Conservation (phyloP, 2,888 invertebrate genomes). For the Tinea pellionella region DNA sequence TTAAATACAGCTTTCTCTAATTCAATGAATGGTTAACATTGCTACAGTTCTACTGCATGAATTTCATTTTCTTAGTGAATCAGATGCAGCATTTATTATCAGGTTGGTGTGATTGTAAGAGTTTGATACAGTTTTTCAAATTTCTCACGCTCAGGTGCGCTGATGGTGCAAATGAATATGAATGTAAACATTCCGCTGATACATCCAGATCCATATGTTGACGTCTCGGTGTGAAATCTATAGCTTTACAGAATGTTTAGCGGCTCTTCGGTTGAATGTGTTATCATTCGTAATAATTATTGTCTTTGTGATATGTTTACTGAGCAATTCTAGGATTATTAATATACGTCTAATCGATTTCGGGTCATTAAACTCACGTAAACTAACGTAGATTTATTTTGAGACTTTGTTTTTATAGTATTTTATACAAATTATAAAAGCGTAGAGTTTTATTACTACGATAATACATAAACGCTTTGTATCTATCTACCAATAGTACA, state of each 20-base stretch:
- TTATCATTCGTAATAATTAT: conserved; percentile 70
- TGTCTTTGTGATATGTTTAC: conserved; percentile 64
- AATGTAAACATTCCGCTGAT: conserved; percentile 55
- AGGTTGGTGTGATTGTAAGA: conserved; percentile 34
- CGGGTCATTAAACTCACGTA: conserved; percentile 1
- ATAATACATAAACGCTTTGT: background rate
- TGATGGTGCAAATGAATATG: conserved; percentile 63
- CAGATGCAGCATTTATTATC: conserved; percentile 20
- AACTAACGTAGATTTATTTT: background rate
- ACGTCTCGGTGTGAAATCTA: conserved; percentile 67
- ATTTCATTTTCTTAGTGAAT: conserved; percentile 21
- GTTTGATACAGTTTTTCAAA: conserved; percentile 45
- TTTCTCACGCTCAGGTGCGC: conserved; percentile 50
- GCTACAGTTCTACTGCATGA: conserved; percentile 10
- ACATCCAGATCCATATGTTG: conserved; percentile 70
- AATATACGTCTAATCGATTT: conserved; percentile 6
- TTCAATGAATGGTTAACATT: background rate
- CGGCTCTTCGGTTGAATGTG: conserved; percentile 45
- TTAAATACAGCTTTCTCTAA: background rate
- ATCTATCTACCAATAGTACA: too few species aligned
- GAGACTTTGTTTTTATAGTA: background rate
- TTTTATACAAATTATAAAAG: background rate
- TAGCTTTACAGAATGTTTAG: conserved; percentile 69
- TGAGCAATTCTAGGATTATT: conserved; percentile 9
- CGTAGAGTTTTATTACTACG: background rate